Base-by-base conservation (phyloP, 1,140 invertebrate genomes). In the Drosophila pectinifera region DNA sequence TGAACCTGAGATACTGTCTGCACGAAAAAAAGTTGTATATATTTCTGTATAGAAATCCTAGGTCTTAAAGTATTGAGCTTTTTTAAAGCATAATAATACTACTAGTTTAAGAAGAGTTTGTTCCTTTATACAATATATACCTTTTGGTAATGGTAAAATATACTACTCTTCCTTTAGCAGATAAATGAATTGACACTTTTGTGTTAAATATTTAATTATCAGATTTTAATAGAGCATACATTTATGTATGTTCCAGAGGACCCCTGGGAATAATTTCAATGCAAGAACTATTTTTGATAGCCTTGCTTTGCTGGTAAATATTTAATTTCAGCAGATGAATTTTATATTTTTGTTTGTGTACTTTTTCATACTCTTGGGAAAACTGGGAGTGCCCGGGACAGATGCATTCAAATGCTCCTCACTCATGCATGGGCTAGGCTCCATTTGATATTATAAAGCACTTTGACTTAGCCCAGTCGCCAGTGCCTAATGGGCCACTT, bases 401-500 rank as follows among this genome's bases (percentile, higher is more conserved):
- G 20, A 49, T 67, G 64, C 61, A 48, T 39, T 70, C 13, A 64
- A 70, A 56, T 56, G 22, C 41, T 24, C n/a, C 16, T 34, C 24
- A 26, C 45, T 69, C 62, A 68, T 68, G 31, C 43, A 28, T 14
- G 16, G 46, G 26, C 24, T 20, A 54, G 45, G 3, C 28, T 22
- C 11, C 42, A 36, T 49, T 59, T 51, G 38, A 59, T 64, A 76
- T 75, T 75, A 75, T 76, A 56, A 76, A 75, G 39, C 62, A 38
- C 43, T 56, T 65, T 61, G 70, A 67, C 74, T 82, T 79, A 83
- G 49, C 31, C 49, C 49, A 53, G 58, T 57, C 28, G 22, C 43
- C 59, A 82, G 63, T 73, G 62, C 51, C 53, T 79, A 72, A 68
- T 76, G 61, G 80, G 57, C 76, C 59, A 56, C 69, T 61, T 83